Conservation (phyloP, 2,888 invertebrate genomes). For the Aphodius granarius region DNA sequence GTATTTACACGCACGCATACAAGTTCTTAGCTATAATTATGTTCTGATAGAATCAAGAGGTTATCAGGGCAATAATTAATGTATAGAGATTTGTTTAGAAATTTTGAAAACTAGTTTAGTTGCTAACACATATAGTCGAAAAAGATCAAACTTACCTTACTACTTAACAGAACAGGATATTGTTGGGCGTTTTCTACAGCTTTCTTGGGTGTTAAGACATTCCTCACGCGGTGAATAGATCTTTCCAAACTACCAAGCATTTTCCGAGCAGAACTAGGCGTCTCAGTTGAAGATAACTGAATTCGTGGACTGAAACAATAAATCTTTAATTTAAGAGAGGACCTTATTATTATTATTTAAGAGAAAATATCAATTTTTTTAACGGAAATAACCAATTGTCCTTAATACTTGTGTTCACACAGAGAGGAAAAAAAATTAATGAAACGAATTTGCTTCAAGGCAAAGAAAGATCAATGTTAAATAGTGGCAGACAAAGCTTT, state of each 20-base stretch:
- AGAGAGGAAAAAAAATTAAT: no score
- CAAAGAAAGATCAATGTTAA: no score
- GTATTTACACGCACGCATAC: background rate
- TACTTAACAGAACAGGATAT: slow-evolving; percentile 54
- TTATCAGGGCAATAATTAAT: no score
- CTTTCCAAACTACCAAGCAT: slow-evolving; percentile 70
- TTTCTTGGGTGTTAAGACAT: slow-evolving; percentile 67
- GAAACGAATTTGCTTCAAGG: no score
- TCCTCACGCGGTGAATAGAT: slow-evolving; percentile 66
- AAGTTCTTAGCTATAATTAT: no score
- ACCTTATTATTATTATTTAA: background rate
- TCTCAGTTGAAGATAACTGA: slow-evolving; percentile 36
- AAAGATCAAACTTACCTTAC: slow-evolving; percentile 50
- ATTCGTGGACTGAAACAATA: slow-evolving; percentile 28
- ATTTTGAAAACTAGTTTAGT: no score
- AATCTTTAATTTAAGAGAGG: background rate
- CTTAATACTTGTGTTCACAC: no score
- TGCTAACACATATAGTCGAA: background rate
- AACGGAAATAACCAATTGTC: no score
- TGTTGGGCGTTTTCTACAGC: slow-evolving; percentile 35
- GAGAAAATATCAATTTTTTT: background rate
- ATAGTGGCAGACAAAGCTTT: no score
- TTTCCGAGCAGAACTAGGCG: slow-evolving; percentile 61
- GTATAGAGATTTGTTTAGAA: no score
- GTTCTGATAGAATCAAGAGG: no score